phyloP scores from a whole-genome alignment of 2,888 invertebrate genomes.

The Sphecodes monilicornis region DNA sequence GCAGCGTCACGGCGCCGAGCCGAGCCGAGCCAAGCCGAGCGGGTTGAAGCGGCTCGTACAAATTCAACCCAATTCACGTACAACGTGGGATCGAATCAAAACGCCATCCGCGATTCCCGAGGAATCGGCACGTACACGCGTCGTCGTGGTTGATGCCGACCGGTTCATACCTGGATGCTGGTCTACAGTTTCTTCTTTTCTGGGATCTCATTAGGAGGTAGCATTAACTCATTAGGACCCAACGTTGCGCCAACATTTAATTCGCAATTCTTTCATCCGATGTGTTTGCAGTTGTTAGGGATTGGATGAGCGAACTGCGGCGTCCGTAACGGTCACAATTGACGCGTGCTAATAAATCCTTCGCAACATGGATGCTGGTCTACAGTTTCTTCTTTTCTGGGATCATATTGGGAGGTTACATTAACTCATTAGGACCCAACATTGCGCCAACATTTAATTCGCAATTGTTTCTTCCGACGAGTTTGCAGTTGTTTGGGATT shows the following conservation, averaged over 20 bases:
- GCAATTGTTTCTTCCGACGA: too few species aligned
- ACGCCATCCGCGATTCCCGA: constrained; percentile 47
- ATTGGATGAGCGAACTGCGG: too few species aligned
- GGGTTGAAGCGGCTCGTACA: not conserved
- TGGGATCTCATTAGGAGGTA: not conserved
- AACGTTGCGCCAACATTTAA: not conserved
- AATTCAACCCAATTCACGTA: constrained; percentile 62
- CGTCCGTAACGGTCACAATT: too few species aligned
- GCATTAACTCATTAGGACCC: not conserved
- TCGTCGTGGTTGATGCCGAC: constrained; percentile 9
- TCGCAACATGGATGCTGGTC: not conserved
- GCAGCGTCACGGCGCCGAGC: not conserved
- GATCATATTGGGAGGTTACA: not conserved
- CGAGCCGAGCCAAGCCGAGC: not conserved
- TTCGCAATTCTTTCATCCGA: too few species aligned
- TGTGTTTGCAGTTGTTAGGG: too few species aligned
- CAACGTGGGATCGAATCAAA: constrained; percentile 61
- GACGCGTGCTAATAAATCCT: too few species aligned
- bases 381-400: not conserved
- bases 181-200: not conserved
- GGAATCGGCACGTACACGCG: constrained; percentile 49
- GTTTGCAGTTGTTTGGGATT: too few species aligned
- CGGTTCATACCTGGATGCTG: not conserved
- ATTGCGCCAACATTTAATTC: too few species aligned
- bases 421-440: not conserved